Base-by-base conservation (phyloP, 2,888 invertebrate genomes). In the Hyposoter dolosus region DNA sequence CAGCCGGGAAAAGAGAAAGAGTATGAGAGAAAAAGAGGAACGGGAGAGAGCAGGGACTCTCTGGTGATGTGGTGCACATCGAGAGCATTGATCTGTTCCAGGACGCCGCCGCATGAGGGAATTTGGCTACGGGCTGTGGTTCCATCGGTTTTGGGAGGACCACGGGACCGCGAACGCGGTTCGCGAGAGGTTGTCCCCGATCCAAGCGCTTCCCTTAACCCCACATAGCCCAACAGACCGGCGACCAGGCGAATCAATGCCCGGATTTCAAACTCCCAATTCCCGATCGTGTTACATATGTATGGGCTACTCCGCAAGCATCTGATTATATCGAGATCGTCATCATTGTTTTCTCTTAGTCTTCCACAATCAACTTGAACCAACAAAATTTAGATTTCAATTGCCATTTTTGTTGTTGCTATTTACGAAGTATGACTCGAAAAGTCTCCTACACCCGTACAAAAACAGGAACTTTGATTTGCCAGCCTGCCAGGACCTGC, bases 81-180 rank as follows among this genome's bases (percentile, higher is more conserved):
- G 40, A 35, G 76, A 84, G 79, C 77, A 83, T 83, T 84, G 84
- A 87, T 86, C 87, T 82, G 80, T 86, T 87, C 85, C 79, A 84
- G 83, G 53, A 81, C 79, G 74, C 81, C 82, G 77, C 87, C 86
- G 77, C 86, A 83, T 87, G 85, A 80, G 86, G 83, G 87, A 87
- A 87, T 88, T 86, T 79, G 79, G 86, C 82, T 87, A 85, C 86
- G 83, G 74, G 81, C 43, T 88, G 88, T 84, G 88, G 88, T 86
- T 86, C 85, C 79, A 86, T 86, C 84, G 88, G 88, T 88, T 86
- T 87, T 66, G 82, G 83, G 79, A 60, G 69, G 77, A 77, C 56
- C 84, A 81, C 81, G 82, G 80, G 82, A 87, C 87, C 87, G 69
- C 88, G 82, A 83, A 83, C 85, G 77, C 77, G 85, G 83, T 80